Evolutionary conservation across 1,140 invertebrate genomes (phyloP).

Genomic region (Lordiphosa stackelbergi): DNA sequence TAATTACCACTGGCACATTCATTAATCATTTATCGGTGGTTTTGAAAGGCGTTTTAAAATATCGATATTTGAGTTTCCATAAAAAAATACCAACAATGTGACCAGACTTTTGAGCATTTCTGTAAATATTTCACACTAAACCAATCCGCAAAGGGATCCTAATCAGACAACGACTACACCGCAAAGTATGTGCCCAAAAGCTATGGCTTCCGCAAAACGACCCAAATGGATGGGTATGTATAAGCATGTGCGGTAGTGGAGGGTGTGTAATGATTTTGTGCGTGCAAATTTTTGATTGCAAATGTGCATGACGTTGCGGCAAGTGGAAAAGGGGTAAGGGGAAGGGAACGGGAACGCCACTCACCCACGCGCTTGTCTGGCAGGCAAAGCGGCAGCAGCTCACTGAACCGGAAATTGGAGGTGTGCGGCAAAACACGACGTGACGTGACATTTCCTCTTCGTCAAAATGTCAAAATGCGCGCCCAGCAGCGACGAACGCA

Average conservation of each 20-base stretch:
- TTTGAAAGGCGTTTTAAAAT: no score
- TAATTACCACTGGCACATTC: no score
- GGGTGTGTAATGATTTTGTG: slow-evolving; percentile 44
- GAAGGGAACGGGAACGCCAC: not conserved
- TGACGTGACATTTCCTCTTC: slow-evolving; percentile 77
- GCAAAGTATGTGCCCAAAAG: slow-evolving; percentile 44
- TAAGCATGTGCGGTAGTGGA: not conserved
- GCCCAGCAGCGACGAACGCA: slow-evolving; percentile 32
- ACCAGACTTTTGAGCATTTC: no score
- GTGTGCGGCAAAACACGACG: slow-evolving; percentile 77
- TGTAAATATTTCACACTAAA: slow-evolving; percentile 2
- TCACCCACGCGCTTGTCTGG: slow-evolving; percentile 8
- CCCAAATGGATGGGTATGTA: slow-evolving; percentile 29
- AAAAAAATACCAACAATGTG: no score
- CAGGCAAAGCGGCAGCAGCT: slow-evolving; percentile 38
- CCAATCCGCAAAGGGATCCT: slow-evolving; percentile 7
- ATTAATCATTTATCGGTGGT: no score
- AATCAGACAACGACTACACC: slow-evolving; percentile 33
- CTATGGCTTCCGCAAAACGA: slow-evolving; percentile 55
- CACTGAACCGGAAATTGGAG: slow-evolving; percentile 77
- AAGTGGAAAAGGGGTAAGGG: not conserved
- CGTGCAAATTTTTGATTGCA: slow-evolving; percentile 62
- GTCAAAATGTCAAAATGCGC: slow-evolving; percentile 77
- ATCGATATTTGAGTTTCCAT: no score
- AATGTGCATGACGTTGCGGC: slow-evolving; percentile 6